Base-by-base conservation (phyloP, 35 echinoderm and acorn worm species). In the Heliocidaris erythrogramma region DNA sequence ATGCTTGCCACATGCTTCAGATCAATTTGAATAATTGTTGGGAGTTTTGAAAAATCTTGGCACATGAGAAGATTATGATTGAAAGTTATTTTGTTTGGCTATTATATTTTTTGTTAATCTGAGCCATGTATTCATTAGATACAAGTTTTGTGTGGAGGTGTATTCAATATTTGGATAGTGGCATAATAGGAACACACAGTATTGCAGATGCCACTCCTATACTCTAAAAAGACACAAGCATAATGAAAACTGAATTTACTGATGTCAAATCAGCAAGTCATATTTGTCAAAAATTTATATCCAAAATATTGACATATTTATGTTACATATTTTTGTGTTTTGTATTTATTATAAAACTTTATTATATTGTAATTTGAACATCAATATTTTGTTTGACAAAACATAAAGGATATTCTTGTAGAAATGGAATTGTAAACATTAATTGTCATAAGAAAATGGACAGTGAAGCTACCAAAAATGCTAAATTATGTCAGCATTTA, bases 1-100 rank as follows among this genome's bases (percentile, higher is more conserved):
- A 89, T 89, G 87, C 47, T 17, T 18, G 32, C 87, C 87, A 89
- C 14, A 89, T 89, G 87, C 87, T 89, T 78, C 17, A 6, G 65
- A 24, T 78, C 65, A 78, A 78, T 78, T 78, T n/a, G 18, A 78
- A 78, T 78, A 18, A 78, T 78, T 78, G 65, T 78, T 7, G 65
- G 21, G 18, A n/a, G 65, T 78, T 78, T 78, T 78, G 4, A 78
- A 78, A 78, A n/a, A 1, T 18, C 27, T 21, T 12, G 65, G 65
- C 21, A 78, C 65, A 78, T 78, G 65, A 78, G 65, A 78, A 27
- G 27, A 78, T 78, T 78, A 7, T 78, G 65, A 78, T 5, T 78
- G 21, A 78, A 27, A n/a, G 18, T 21, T 78, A 78, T 27, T 21
- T 0, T 21, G 27, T 78, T 21, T n/a, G 65, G 27, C 65, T 7